Conservation (phyloP, 2,113 vertebrate species). For the Columba livia region DNA sequence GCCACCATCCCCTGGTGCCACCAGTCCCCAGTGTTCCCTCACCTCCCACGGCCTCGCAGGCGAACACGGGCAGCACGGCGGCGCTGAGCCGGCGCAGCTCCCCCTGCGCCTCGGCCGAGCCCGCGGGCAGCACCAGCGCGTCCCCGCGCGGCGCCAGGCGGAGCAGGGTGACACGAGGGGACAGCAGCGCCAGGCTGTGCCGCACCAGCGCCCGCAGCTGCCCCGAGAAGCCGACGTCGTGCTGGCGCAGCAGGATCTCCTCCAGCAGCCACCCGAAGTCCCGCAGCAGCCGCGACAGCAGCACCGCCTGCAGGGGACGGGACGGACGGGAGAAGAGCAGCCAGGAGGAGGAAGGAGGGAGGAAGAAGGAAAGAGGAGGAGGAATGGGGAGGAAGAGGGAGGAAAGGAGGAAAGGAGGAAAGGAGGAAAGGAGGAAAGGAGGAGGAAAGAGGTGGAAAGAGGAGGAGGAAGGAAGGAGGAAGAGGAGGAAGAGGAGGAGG, state of each 20-base stretch:
- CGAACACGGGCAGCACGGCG: constrained; percentile 79
- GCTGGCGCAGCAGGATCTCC: constrained; percentile 84
- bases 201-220: constrained; percentile 73
- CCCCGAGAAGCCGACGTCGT: constrained; percentile 85
- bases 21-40: not conserved
- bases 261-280: constrained; percentile 86
- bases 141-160: constrained; percentile 10
- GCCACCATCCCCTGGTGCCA: no score
- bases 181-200: constrained; percentile 79
- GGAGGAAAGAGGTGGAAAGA: no score
- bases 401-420: no score
- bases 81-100: constrained; percentile 74
- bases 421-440: no score
- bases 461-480: no score
- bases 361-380: no score
- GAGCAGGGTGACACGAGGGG: no score
- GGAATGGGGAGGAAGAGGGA: no score
- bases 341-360: not conserved
- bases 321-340: constrained; percentile 72
- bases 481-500: no score
- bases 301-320: not conserved
- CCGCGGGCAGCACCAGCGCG: constrained; percentile 57
- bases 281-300: constrained; percentile 75
- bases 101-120: constrained; percentile 31
- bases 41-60: constrained; percentile 88